These are phyloP conservation scores for Procavia capensis DNA, from an alignment of 2,113 vertebrate genomes.

Conservation along the genomic window DNA sequence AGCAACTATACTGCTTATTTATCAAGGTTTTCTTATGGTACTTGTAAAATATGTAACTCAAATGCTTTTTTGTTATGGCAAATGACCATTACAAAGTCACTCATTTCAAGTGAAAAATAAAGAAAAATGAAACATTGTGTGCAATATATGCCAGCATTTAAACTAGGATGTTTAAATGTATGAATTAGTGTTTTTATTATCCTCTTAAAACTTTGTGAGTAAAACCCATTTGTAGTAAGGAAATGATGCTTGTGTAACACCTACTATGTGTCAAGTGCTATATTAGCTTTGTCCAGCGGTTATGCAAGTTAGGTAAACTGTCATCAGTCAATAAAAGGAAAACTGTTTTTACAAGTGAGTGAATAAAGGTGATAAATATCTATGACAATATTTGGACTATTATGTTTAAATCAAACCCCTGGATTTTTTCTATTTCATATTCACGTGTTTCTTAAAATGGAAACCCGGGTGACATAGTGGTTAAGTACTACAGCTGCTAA, in stretches of 20 bases:
- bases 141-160: background rate
- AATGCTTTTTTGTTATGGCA: slow-evolving; percentile 6
- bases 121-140: background rate
- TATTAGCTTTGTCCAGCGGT: background rate
- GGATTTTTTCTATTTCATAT: background rate
- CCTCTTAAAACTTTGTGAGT: background rate
- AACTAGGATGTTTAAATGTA: slow-evolving; percentile 5
- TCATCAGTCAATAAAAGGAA: background rate
- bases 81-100: background rate
- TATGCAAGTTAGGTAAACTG: background rate
- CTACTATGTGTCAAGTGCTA: background rate
- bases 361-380: background rate
- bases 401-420: background rate
- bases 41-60: slow-evolving; percentile 43
- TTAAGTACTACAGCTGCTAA: no score
- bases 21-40: background rate
- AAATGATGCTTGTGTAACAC: background rate
- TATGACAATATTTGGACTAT: background rate
- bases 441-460: background rate
- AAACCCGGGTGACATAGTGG: no score
- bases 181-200: slow-evolving; percentile 24
- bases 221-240: background rate
- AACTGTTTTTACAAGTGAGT: background rate
- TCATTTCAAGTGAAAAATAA: slow-evolving; percentile 44
- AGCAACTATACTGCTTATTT: background rate